These are phyloP conservation scores for Ceratosolen solmsi DNA, from an alignment of 1,140 invertebrate species.

Conservation along the genomic window DNA sequence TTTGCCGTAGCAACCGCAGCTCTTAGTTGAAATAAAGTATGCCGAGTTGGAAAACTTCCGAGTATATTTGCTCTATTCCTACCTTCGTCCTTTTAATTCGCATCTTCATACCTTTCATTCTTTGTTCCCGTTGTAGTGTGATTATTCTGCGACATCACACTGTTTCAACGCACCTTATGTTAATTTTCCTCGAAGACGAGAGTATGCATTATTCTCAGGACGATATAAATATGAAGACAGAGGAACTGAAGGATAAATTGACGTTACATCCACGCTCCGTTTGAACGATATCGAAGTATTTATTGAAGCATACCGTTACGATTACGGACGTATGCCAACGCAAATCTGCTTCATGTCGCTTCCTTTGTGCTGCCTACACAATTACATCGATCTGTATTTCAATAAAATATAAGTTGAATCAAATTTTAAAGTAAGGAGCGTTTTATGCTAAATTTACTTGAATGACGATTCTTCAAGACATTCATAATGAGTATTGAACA, in stretches of 20 bases:
- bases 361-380: neutral
- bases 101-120: neutral
- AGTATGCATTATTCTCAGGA: neutral
- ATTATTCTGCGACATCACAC: neutral
- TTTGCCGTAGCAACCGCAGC: neutral
- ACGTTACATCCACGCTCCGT: neutral
- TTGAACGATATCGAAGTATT: constrained; percentile 17
- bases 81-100: neutral
- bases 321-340: neutral
- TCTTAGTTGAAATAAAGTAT: constrained; percentile 41
- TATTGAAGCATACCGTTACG: neutral
- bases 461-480: constrained; percentile 46
- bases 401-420: neutral
- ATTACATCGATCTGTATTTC: constrained; percentile 1
- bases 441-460: constrained; percentile 4
- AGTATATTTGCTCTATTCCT: neutral
- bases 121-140: neutral
- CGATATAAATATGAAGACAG: constrained; percentile 10
- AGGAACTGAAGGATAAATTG: neutral
- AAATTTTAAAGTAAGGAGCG: neutral
- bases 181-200: neutral
- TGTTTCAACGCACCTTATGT: neutral
- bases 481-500: constrained; percentile 30
- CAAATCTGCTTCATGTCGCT: neutral
- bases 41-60: neutral